These are phyloP conservation scores for Vannuccia rotundouncinata DNA, from an alignment of 2,888 invertebrate genomes.

Conservation along the genomic window DNA sequence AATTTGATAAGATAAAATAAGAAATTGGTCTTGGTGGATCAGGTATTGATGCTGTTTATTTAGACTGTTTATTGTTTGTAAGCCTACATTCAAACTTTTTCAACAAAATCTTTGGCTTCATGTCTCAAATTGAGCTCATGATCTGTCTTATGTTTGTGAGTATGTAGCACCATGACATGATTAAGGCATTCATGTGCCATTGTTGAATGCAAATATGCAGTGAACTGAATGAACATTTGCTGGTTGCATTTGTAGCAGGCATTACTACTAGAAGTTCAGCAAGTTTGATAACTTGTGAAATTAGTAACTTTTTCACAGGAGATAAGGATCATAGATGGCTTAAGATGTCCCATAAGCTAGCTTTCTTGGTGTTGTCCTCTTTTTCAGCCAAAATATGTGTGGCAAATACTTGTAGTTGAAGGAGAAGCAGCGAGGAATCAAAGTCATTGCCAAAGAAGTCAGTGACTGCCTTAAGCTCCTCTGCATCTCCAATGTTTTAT, in stretches of 20 bases:
- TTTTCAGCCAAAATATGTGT: no score
- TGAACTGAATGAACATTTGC: conserved; percentile 5
- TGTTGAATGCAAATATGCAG: conserved; percentile 15
- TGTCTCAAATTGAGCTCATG: conserved; percentile 16
- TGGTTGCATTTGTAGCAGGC: conserved; percentile 15
- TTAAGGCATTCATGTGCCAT: conserved; percentile 17
- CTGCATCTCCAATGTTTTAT: not conserved
- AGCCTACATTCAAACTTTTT: not conserved
- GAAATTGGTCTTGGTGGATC: no score
- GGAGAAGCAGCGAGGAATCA: conserved; percentile 17
- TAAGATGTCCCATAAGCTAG: not conserved
- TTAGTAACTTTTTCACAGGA: not conserved
- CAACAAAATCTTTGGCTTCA: conserved; percentile 16
- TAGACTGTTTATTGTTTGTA: no score
- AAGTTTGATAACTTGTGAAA: conserved; percentile 26
- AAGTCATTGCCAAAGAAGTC: conserved; percentile 17
- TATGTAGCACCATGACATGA: conserved; percentile 23
- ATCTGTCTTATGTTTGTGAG: conserved; percentile 19
- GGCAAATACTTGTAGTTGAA: conserved; percentile 15
- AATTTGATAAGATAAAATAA: no score
- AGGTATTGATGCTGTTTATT: no score
- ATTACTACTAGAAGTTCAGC: conserved; percentile 17
- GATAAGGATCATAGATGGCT: conserved; percentile 11
- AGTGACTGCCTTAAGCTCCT: conserved; percentile 15
- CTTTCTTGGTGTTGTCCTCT: conserved; percentile 26